These are phyloP conservation scores for Palythoa heliodiscus DNA, from an alignment of 92 coral and sea anemone genomes.

Conservation along the genomic window DNA sequence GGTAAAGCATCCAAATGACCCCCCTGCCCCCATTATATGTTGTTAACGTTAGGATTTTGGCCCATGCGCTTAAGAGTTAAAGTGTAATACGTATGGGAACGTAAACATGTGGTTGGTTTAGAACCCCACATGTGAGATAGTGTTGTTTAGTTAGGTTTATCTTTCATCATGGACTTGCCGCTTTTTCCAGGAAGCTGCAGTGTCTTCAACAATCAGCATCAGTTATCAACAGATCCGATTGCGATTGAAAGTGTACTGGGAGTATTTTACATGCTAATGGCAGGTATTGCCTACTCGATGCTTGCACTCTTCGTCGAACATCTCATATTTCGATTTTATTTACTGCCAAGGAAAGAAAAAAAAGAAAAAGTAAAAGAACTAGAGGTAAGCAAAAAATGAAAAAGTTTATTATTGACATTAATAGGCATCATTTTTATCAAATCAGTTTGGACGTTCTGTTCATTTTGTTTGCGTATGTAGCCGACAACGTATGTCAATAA, in stretches of 20 bases:
- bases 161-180: neutral
- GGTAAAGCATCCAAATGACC: no score
- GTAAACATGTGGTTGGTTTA: no score
- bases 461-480: no score
- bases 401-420: neutral
- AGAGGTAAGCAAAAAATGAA: neutral
- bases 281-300: constrained; percentile 10
- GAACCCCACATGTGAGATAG: neutral
- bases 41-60: no score
- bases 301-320: constrained; percentile 9
- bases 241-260: constrained; percentile 16
- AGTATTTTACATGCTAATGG: constrained; percentile 22
- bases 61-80: no score
- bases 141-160: neutral
- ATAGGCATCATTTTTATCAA: neutral
- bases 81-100: no score
- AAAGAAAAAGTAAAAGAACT: neutral
- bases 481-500: no score
- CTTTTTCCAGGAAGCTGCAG: constrained; percentile 13
- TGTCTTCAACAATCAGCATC: neutral
- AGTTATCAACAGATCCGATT: constrained; percentile 27
- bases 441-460: neutral
- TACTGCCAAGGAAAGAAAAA: constrained; percentile 9
- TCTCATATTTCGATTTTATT: neutral
- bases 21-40: no score